These are phyloP conservation scores for Oligia fasciuncula DNA, from an alignment of 2,888 invertebrate species.

Conservation along the genomic window DNA sequence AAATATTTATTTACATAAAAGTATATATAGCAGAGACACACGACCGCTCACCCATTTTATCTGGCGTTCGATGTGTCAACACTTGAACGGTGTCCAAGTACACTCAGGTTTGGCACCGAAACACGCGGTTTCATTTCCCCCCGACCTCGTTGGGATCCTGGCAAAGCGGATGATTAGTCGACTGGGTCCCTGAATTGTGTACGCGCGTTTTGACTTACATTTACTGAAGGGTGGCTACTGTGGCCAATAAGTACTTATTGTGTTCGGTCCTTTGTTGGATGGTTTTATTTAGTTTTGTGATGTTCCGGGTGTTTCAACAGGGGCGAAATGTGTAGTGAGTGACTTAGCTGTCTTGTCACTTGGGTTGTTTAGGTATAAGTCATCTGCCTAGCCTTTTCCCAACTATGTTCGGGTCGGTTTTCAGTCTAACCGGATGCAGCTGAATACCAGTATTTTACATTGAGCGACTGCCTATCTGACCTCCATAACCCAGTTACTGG, in stretches of 20 bases:
- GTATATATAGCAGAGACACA: slow-evolving; percentile 21
- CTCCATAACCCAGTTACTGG: no score
- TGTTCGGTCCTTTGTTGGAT: slow-evolving; percentile 14
- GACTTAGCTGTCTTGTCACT: background rate
- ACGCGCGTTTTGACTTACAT: slow-evolving; percentile 51
- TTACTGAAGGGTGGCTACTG: slow-evolving; percentile 23
- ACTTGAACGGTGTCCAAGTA: slow-evolving; percentile 72
- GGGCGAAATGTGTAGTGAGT: background rate
- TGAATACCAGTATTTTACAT: no score
- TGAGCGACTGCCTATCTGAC: no score
- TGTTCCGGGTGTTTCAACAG: slow-evolving; percentile 11
- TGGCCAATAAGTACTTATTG: slow-evolving; percentile 18
- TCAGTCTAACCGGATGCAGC: no score
- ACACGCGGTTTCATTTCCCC: slow-evolving; percentile 71
- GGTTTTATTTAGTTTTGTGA: slow-evolving; percentile 28
- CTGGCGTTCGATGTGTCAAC: slow-evolving; percentile 65
- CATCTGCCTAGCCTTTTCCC: no score
- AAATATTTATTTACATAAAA: slow-evolving; percentile 4
- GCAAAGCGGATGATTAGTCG: slow-evolving; percentile 59
- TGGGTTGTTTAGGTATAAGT: background rate
- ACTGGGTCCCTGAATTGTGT: slow-evolving; percentile 45
- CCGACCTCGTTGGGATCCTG: slow-evolving; percentile 58
- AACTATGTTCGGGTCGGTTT: no score
- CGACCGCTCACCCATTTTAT: slow-evolving; percentile 35
- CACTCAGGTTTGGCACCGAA: slow-evolving; percentile 71